Percentiles rank a stretch among this genome's conserved stretches.
These are phyloP conservation scores for Danio rerio DNA, from an alignment of 2,113 vertebrate species.

Conservation along the genomic window GRCz12tu NC_133184.1:41700001-41700500, in stretches of 20 bases:
- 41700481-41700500: conserved; percentile 49
- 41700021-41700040: no score
- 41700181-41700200: conserved; percentile 48
- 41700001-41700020: no score
- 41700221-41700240: conserved; percentile 52
- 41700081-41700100: background rate
- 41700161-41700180: conserved; percentile 20
- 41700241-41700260: conserved; percentile 49
- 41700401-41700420: conserved; percentile 40
- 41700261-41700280: conserved; percentile 62
- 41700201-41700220: conserved; percentile 47
- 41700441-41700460: conserved; percentile 56
- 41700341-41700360: background rate
- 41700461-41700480: conserved; percentile 34
- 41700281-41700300: conserved; percentile 47
- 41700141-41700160: background rate
- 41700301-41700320: conserved; percentile 44
- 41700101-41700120: background rate
- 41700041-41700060: no score
- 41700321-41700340: conserved; percentile 28
- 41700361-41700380: background rate
- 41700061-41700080: background rate
- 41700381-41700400: conserved; percentile 41
- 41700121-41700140: background rate
- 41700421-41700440: conserved; percentile 43